Base-by-base conservation (phyloP, 2,888 invertebrate genomes). In the Orthonevra nobilis region DNA sequence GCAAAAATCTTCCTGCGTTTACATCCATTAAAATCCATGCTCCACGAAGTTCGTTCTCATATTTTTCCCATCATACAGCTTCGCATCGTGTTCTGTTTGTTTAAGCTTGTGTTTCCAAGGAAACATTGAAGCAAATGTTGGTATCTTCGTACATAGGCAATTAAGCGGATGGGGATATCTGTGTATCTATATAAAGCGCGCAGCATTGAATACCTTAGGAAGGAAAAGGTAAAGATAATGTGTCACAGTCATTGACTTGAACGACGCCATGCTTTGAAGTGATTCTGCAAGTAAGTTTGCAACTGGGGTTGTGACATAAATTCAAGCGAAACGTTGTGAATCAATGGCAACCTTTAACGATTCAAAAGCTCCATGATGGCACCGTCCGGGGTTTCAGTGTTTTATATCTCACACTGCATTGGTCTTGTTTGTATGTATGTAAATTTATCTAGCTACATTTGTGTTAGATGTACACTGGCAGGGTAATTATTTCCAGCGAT, bases 321-420 rank as follows among this genome's bases (percentile, higher is more conserved):
- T 64, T 72, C 48, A 1, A 48, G 48, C 48, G 54, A 48, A 60
- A 72, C 34, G 40, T 54, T 72, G 30, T 54, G 56, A 42, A 66
- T 42, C 77, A 54, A 72, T 72, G 50, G 48, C 60, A 66, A 79
- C 72, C 64, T 79, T 70, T 60, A 72, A 64, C 19, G 34, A 46
- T 60, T 60, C 66, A 34, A 30, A 14, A 30, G 14, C 48, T 30
- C 19, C 36, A 6, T 32, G 9, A 23, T 26, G 23, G 5, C 23
- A 23, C 48, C 19, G 30, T 19, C 34, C n/a, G 28, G 28, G 34
- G 26, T 44, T 36, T 44, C 2, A 10, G 10, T n/a, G 5, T 40
- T 7, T 26, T 42, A n/a, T n/a, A n/a, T n/a, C n/a, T n/a, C n/a
- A n/a, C n/a, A n/a, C n/a, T n/a, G n/a, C n/a, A n/a, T n/a, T n/a